Base-by-base conservation (phyloP, 2,113 vertebrate species). In the Poeciliopsis retropinna region DNA sequence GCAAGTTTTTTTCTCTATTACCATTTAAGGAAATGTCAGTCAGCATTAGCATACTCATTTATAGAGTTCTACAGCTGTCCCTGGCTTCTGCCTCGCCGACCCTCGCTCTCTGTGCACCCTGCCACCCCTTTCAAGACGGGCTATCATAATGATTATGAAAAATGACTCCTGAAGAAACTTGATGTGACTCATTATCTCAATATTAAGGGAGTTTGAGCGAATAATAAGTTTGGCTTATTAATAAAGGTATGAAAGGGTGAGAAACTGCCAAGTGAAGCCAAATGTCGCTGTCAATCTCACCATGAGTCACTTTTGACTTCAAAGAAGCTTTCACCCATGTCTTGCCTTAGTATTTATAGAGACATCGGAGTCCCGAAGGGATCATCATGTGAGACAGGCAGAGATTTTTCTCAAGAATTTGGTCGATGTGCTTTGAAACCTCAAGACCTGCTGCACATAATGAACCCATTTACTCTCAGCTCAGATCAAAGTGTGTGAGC, bases 41-140 rank as follows among this genome's bases (percentile, higher is more conserved):
- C 90, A 90, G 87, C 85, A 93, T 94, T 93, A 94, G 85, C 83
- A 89, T 87, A 82, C 83, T 91, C 87, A 92, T 94, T 93, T 93
- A 88, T 86, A 85, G 77, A 85, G 79, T 60, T 79, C 70, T 83
- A 80, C 84, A 73, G 82, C 81, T 75, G 80, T 87, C 82, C 78
- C 79, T 30, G 77, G 70, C 79, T 67, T 80, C 82, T 68, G 61
- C 88, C 81, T 78, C 57, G 2, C 39, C 54, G 77, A 85, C 88
- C 90, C 90, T 4, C 66, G 29, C 81, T 84, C 85, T 67, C 72
- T 0, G 2, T 37, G 67, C 84, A 73, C 80, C 87, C 81, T 51
- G 76, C 80, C 85, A 71, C 73, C 83, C 72, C 79, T 76, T 89
- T 93, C 88, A 91, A 91, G 57, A 41, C 80, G 77, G 91, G 87